These are phyloP conservation scores for Clarias macrocephalus DNA, from an alignment of 2,113 vertebrate genomes.

Conservation along the genomic window DNA sequence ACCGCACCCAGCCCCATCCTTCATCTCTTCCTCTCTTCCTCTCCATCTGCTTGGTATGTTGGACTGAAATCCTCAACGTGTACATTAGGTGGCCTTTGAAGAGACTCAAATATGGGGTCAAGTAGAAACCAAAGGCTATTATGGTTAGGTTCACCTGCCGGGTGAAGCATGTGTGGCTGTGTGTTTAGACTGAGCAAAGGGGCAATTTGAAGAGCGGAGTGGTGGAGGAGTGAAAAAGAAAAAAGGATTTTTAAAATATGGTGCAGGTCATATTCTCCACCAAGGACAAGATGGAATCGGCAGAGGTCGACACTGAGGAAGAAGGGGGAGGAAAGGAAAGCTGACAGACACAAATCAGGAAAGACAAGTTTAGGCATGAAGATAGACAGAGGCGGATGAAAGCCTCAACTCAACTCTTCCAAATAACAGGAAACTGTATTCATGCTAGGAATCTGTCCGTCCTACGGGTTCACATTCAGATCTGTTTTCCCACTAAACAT, in stretches of 20 bases:
- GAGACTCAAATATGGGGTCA: background rate
- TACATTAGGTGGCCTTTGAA: slow-evolving; percentile 44
- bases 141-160: slow-evolving; percentile 26
- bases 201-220: background rate
- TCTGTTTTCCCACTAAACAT: background rate
- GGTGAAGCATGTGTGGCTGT: background rate
- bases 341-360: background rate
- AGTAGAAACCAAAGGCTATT: slow-evolving; percentile 39
- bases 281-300: background rate
- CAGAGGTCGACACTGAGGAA: background rate
- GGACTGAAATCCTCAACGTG: slow-evolving; percentile 7
- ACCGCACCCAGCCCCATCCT: background rate
- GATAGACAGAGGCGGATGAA: background rate
- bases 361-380: background rate
- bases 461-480: background rate
- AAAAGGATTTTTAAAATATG: background rate
- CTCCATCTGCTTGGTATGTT: background rate
- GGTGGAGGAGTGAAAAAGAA: background rate
- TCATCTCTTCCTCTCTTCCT: background rate
- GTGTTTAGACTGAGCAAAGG: background rate
- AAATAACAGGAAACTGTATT: background rate
- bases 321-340: background rate
- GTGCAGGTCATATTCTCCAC: background rate
- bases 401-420: background rate
- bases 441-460: background rate